A percentile compares a stretch with the other conserved stretches of the same genome.
These are phyloP conservation scores for Oxycera nigricornis DNA, from an alignment of 2,888 invertebrate species.

Conservation along the genomic window DNA sequence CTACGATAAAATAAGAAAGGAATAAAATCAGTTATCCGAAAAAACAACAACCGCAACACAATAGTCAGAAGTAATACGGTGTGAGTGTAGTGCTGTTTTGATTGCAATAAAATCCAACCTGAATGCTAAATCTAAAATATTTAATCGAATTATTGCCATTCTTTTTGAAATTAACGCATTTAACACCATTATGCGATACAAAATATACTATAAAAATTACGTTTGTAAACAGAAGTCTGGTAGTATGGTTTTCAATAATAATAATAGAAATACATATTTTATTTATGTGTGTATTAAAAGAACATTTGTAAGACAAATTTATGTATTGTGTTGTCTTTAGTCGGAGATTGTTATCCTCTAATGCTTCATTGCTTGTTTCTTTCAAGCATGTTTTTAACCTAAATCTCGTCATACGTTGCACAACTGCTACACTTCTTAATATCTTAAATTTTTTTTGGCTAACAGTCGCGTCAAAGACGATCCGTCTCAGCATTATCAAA, in stretches of 20 bases:
- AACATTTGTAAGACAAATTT: constrained; percentile 34
- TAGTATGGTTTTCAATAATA: constrained; percentile 28
- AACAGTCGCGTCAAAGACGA: too few relatives aligned
- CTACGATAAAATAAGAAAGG: too few relatives aligned
- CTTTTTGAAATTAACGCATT: constrained; percentile 10
- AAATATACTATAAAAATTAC: constrained; percentile 4
- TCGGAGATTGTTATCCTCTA: too few relatives aligned
- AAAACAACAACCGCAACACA: neutral
- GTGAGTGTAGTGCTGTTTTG: neutral
- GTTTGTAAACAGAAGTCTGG: constrained; percentile 14
- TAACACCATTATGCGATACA: neutral
- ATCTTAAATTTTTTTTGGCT: too few relatives aligned
- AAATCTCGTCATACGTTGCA: too few relatives aligned
- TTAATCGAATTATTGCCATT: neutral
- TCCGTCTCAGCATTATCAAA: too few relatives aligned
- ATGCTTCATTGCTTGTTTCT: too few relatives aligned
- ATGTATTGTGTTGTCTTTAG: constrained; percentile 24
- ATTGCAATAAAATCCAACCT: neutral
- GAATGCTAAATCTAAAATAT: neutral
- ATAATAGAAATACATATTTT: constrained; percentile 20
- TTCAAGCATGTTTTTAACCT: too few relatives aligned
- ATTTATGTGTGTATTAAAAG: constrained; percentile 30
- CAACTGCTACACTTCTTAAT: too few relatives aligned
- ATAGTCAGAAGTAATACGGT: neutral
- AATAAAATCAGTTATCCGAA: too few relatives aligned